phyloP scores from a whole-genome alignment of 53 echinoderm and acorn worm genomes.

The Patiria pectinifera region DNA sequence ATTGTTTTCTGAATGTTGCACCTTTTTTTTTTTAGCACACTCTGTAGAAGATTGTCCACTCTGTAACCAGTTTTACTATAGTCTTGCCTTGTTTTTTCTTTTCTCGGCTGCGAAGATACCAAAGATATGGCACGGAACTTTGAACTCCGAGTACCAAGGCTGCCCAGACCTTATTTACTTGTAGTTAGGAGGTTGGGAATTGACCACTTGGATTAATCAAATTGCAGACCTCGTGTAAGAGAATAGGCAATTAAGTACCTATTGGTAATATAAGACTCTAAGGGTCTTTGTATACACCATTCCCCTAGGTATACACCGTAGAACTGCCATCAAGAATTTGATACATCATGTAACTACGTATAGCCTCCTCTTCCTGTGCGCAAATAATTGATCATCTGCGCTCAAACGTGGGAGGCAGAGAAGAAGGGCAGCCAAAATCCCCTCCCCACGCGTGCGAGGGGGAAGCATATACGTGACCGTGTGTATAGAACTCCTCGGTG shows the following conservation, averaged over 20 bases:
- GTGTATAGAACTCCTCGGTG: slow-evolving; percentile 13
- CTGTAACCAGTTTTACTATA: too few species aligned
- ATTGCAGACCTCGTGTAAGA: not conserved
- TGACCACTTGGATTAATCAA: not conserved
- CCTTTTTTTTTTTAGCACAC: too few species aligned
- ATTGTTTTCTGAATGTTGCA: too few species aligned
- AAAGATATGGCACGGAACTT: too few species aligned
- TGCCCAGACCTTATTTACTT: not conserved
- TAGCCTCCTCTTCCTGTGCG: not conserved
- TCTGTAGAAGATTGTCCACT: too few species aligned
- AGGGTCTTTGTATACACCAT: not conserved
- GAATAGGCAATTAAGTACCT: slow-evolving; percentile 22
- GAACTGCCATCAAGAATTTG: slow-evolving; percentile 10
- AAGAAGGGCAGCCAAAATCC: not conserved
- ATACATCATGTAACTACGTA: slow-evolving; percentile 17
- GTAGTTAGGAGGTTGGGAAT: not conserved
- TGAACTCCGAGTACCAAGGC: not conserved
- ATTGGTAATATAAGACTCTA: not conserved
- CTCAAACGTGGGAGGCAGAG: not conserved
- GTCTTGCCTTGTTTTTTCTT: too few species aligned
- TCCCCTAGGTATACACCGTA: not conserved
- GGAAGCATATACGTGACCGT: slow-evolving; percentile 19
- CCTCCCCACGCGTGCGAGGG: not conserved
- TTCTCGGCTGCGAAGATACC: too few species aligned
- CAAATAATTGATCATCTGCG: slow-evolving; percentile 59